Conservation (phyloP, 2,113 vertebrate species). For the Miniopterus natalensis region DNA sequence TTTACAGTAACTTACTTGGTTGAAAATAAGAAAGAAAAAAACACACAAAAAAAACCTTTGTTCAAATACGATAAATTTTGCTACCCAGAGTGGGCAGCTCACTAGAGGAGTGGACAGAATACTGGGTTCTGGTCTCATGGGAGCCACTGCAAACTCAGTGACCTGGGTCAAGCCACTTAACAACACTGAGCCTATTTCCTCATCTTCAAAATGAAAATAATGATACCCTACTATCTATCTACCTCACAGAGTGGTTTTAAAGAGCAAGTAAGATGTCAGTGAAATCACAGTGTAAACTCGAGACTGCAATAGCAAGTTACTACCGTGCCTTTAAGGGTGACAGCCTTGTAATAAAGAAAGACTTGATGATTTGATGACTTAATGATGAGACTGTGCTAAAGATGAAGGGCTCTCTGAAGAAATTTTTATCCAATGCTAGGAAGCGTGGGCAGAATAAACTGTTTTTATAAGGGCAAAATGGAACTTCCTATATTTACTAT, state of each 20-base stretch:
- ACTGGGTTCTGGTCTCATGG: not conserved
- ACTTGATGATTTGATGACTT: conserved; percentile 56
- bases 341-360: conserved; percentile 25
- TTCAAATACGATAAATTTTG: conserved; percentile 39
- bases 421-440: conserved; percentile 34
- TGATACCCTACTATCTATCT: conserved; percentile 5
- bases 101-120: not conserved
- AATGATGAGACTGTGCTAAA: conserved; percentile 42
- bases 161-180: conserved; percentile 1
- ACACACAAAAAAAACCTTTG: not conserved
- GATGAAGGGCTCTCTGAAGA: conserved; percentile 21
- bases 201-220: conserved; percentile 64
- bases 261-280: not conserved
- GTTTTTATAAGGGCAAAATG: not conserved
- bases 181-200: conserved; percentile 13
- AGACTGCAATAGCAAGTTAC: not conserved
- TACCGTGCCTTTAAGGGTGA: not conserved
- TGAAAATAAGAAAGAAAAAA: conserved; percentile 42
- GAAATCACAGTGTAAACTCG: conserved; percentile 60
- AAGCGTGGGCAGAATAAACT: not conserved
- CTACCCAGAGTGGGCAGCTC: not conserved
- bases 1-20: conserved; percentile 36
- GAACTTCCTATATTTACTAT: conserved; percentile 53
- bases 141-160: not conserved
- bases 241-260: not conserved